A percentile compares a stretch with the other conserved stretches of the same genome.
phyloP scores from a whole-genome alignment of 2,888 invertebrate genomes.

The Petrophora chlorosata region DNA sequence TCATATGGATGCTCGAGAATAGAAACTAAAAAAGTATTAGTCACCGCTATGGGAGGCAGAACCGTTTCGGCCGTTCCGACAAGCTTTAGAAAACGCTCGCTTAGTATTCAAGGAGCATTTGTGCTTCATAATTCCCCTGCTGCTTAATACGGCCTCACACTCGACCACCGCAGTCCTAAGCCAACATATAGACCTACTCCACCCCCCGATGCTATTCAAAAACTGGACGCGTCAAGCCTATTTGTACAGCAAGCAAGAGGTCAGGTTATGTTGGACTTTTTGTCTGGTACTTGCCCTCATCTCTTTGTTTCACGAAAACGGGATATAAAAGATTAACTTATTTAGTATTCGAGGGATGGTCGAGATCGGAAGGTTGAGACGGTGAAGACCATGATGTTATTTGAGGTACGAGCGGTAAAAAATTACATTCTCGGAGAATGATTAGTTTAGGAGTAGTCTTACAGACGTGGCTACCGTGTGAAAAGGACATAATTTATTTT shows the following conservation, averaged over 20 bases:
- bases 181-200: constrained; percentile 51
- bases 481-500: not conserved
- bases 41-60: constrained; percentile 44
- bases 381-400: constrained; percentile 57
- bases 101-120: constrained; percentile 80
- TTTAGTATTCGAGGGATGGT: constrained; percentile 75
- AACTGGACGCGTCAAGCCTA: constrained; percentile 29
- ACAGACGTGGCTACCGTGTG: not conserved
- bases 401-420: constrained; percentile 17
- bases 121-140: constrained; percentile 78
- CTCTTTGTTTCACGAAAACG: constrained; percentile 81
- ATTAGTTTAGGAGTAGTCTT: not conserved
- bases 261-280: constrained; percentile 57
- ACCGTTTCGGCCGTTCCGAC: constrained; percentile 39
- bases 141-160: constrained; percentile 76
- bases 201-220: constrained; percentile 37
- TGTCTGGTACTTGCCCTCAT: constrained; percentile 73
- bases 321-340: constrained; percentile 82
- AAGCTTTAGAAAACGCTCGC: constrained; percentile 63
- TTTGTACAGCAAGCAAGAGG: constrained; percentile 43
- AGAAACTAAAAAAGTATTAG: constrained; percentile 53
- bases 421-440: constrained; percentile 2
- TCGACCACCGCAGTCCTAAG: constrained; percentile 66
- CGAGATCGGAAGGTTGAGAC: constrained; percentile 61
- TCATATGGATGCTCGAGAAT: constrained; percentile 56